Evolutionary conservation across 2,797 vertebrate species (phyloP).

Genomic region (Alouatta caraya): DNA sequence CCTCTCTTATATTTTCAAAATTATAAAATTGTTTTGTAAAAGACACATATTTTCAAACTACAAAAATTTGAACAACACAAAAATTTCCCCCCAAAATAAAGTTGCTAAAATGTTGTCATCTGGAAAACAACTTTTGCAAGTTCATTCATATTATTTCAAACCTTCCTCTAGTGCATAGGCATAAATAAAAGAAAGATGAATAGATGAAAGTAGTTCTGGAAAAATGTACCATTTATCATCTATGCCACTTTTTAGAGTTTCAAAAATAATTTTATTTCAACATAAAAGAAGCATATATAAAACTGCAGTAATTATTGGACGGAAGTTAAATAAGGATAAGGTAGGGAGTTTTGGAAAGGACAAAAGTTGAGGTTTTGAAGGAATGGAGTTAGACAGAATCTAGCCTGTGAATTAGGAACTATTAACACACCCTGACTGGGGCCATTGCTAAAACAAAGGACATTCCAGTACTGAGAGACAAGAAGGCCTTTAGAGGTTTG

Average conservation of each 20-base stretch:
- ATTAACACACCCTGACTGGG: fast-evolving
- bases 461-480: background rate
- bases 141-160: background rate
- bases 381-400: background rate
- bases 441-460: background rate
- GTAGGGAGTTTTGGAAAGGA: background rate
- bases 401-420: background rate
- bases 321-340: background rate
- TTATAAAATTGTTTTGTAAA: background rate
- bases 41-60: background rate
- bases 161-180: fast-evolving
- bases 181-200: background rate
- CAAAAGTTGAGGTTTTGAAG: background rate
- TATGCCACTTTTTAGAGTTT: background rate
- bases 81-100: background rate
- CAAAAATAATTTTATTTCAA: background rate
- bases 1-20: background rate
- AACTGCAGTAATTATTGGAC: background rate
- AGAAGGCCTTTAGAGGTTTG: too few species aligned
- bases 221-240: background rate
- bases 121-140: background rate
- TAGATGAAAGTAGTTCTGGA: background rate
- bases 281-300: background rate
- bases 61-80: background rate
- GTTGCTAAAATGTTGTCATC: background rate